These are phyloP conservation scores for Willowsia nigromaculata DNA, from an alignment of 2,888 invertebrate species.

Conservation along the genomic window DNA sequence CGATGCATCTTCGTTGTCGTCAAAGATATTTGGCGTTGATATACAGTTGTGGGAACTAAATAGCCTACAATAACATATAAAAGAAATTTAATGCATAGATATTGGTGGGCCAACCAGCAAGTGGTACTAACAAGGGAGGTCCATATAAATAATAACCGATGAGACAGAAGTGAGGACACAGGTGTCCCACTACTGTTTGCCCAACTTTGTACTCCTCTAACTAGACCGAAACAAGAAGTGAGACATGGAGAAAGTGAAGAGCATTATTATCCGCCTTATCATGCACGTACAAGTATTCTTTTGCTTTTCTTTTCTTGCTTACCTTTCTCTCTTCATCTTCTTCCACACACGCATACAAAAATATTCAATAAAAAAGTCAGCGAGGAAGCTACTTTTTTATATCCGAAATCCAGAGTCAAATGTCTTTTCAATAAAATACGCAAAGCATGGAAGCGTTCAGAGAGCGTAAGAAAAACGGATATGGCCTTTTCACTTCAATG, in stretches of 20 bases:
- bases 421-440: conserved; percentile 40
- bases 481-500: not conserved
- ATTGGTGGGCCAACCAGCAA: conserved; percentile 22
- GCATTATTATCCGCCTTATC: conserved; percentile 1
- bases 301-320: not conserved
- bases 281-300: too few relatives aligned
- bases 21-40: too few relatives aligned
- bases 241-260: not conserved
- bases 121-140: not conserved
- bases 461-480: not conserved
- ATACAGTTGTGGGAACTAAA: too few relatives aligned
- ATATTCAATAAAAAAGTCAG: conserved; percentile 12
- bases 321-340: not conserved
- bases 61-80: too few relatives aligned
- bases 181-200: conserved; percentile 45
- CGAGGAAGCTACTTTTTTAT: conserved; percentile 26
- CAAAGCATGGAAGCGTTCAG: not conserved
- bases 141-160: conserved; percentile 3
- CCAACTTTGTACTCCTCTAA: conserved; percentile 44
- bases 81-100: too few relatives aligned
- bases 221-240: conserved; percentile 44
- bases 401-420: too few relatives aligned
- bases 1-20: too few relatives aligned
- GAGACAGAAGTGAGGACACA: conserved; percentile 56
- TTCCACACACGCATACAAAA: not conserved